Conservation (phyloP, 2,113 vertebrate species). For the Trematomus loennbergii region DNA sequence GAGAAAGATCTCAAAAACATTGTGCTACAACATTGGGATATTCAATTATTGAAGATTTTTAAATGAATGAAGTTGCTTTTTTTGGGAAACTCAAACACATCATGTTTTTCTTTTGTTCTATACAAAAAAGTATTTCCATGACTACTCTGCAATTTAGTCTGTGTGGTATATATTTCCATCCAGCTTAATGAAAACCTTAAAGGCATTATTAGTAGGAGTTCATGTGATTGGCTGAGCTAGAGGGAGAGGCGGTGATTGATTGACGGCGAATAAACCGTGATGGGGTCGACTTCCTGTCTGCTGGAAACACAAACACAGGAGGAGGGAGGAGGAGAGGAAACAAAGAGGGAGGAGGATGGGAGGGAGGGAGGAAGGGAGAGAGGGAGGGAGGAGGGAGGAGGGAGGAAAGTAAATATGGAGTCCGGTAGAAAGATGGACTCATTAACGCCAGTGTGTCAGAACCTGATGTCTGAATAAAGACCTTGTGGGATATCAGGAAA, state of each 20-base stretch:
- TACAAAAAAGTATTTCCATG: no score
- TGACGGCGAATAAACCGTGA: slow-evolving; percentile 16
- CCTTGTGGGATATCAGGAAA: neutral
- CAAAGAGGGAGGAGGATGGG: neutral
- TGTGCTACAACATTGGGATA: neutral
- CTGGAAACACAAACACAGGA: slow-evolving; percentile 73
- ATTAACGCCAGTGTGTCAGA: slow-evolving; percentile 45
- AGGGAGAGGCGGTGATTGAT: slow-evolving; percentile 41
- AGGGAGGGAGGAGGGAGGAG: no score
- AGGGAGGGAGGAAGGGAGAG: neutral
- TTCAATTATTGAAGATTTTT: no score
- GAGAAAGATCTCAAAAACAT: no score
- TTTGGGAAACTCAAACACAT: no score
- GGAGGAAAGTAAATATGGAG: neutral
- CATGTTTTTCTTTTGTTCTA: no score
- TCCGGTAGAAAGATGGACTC: neutral
- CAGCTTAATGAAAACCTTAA: no score
- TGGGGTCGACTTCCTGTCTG: slow-evolving; percentile 61
- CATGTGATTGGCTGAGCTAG: slow-evolving; percentile 9
- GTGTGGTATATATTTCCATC: no score
- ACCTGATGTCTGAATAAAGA: neutral
- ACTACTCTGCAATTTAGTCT: no score
- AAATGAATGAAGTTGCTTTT: no score
- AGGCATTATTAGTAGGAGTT: neutral
- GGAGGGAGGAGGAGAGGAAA: neutral